A percentile compares a stretch with the other conserved stretches of the same genome.
Evolutionary conservation across 2,888 invertebrate species (phyloP).

Genomic region (Drymonia ruficornis): DNA sequence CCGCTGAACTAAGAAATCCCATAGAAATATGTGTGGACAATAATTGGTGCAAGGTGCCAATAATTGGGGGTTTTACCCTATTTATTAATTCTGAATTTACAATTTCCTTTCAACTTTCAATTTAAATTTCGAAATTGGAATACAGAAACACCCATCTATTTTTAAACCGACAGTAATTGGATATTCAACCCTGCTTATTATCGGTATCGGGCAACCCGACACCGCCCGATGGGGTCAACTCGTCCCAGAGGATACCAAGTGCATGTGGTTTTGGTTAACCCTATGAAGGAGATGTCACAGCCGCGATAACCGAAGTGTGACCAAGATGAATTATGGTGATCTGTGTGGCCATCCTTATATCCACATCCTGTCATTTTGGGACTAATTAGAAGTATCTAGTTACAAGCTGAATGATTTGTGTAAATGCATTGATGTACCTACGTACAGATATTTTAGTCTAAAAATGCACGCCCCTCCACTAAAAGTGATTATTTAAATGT

Average conservation of each 20-base stretch:
- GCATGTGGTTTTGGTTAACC: constrained; percentile 29
- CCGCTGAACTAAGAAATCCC: no score
- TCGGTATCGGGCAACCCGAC: constrained; percentile 22
- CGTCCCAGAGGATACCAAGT: constrained; percentile 25
- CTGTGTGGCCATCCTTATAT: neutral
- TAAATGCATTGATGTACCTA: no score
- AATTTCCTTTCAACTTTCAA: neutral
- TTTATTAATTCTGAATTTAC: no score
- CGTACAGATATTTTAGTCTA: no score
- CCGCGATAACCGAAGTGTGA: constrained; percentile 11
- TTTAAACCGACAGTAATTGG: constrained; percentile 17
- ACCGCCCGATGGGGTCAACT: constrained; percentile 23
- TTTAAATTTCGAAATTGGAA: neutral
- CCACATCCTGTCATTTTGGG: constrained; percentile 5
- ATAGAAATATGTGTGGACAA: no score
- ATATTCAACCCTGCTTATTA: constrained; percentile 20
- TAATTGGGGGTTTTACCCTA: no score
- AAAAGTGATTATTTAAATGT: no score
- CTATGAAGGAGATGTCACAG: constrained; percentile 33
- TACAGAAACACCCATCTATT: constrained; percentile 2
- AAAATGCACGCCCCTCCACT: no score
- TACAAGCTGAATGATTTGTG: constrained; percentile 10
- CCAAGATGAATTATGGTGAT: constrained; percentile 6
- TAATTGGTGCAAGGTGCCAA: no score
- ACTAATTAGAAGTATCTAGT: constrained; percentile 37